A percentile compares a stretch with the other conserved stretches of the same genome.
Evolutionary conservation across 2,113 vertebrate species (phyloP).

Genomic region (Chamaea fasciata): DNA sequence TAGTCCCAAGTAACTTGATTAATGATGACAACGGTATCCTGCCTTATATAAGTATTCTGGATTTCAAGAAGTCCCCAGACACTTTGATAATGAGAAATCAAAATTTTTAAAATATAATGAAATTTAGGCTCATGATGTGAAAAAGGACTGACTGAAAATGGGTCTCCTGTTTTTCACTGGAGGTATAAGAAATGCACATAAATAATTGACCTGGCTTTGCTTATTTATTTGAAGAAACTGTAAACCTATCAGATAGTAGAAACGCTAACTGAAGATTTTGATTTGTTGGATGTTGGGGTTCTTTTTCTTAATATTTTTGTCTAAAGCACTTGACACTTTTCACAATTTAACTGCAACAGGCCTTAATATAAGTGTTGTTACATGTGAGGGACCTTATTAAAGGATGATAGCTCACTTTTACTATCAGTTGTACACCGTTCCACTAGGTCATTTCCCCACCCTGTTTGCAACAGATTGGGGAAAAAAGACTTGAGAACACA

Average conservation of each 20-base stretch:
- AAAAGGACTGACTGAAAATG: not conserved
- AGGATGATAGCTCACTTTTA: not conserved
- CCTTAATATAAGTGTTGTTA: not conserved
- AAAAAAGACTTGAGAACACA: not conserved
- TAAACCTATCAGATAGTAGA: not conserved
- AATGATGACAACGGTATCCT: not conserved
- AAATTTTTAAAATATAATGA: not conserved
- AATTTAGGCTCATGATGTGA: not conserved
- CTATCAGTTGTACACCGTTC: not conserved
- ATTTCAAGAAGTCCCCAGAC: not conserved
- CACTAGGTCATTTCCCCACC: not conserved
- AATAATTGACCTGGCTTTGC: not conserved
- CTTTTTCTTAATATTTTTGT: not conserved
- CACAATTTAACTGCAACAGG: not conserved
- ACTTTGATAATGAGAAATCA: not conserved
- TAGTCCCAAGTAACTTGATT: not conserved
- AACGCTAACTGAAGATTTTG: not conserved
- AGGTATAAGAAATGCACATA: not conserved
- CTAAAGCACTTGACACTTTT: not conserved
- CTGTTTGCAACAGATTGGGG: not conserved
- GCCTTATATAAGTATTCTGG: not conserved
- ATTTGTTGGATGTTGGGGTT: fast-evolving
- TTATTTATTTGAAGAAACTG: not conserved
- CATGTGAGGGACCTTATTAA: not conserved
- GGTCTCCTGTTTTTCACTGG: not conserved